Evolutionary conservation across 2,797 vertebrate species (phyloP).

Genomic region (Argyrosomus regius): DNA sequence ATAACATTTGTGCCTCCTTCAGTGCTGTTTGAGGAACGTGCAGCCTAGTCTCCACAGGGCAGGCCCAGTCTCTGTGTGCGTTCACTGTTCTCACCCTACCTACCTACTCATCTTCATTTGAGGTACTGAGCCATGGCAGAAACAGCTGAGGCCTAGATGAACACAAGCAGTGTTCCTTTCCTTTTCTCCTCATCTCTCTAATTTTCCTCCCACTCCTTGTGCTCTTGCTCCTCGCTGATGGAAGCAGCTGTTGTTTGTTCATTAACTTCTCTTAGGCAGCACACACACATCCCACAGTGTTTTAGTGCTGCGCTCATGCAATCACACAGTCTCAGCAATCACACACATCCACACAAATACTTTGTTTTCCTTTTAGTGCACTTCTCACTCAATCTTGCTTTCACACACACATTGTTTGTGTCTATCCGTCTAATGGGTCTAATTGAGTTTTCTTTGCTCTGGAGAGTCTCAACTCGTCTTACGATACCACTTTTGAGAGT

Average conservation of each 20-base stretch:
- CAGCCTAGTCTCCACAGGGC: slow-evolving; percentile 42
- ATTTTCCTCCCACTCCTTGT: slow-evolving; percentile 55
- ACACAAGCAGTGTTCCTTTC: slow-evolving; percentile 35
- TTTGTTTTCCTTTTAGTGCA: slow-evolving; percentile 37
- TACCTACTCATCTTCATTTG: slow-evolving; percentile 52
- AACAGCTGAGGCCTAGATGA: slow-evolving; percentile 55
- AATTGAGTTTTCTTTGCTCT: slow-evolving; percentile 67
- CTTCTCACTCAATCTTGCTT: slow-evolving; percentile 25
- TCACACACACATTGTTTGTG: slow-evolving; percentile 39
- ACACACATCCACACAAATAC: neutral
- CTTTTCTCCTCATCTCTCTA: slow-evolving; percentile 39
- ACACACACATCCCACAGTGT: slow-evolving; percentile 35
- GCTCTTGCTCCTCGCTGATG: slow-evolving; percentile 51
- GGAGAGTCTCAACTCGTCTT: slow-evolving; percentile 39
- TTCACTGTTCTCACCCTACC: slow-evolving; percentile 42
- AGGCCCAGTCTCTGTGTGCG: slow-evolving; percentile 61
- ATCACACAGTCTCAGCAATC: slow-evolving; percentile 1
- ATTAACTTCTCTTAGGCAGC: slow-evolving; percentile 61
- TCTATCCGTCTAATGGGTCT: slow-evolving; percentile 68
- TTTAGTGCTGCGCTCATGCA: slow-evolving; percentile 3
- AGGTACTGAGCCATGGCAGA: slow-evolving; percentile 42
- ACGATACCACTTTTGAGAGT: slow-evolving; percentile 13
- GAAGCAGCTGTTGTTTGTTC: slow-evolving; percentile 78
- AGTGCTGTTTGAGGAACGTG: slow-evolving; percentile 41
- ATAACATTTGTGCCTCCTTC: slow-evolving; percentile 57